Conservation (phyloP, 2,113 vertebrate species). For the Cryptotis parvus region DNA sequence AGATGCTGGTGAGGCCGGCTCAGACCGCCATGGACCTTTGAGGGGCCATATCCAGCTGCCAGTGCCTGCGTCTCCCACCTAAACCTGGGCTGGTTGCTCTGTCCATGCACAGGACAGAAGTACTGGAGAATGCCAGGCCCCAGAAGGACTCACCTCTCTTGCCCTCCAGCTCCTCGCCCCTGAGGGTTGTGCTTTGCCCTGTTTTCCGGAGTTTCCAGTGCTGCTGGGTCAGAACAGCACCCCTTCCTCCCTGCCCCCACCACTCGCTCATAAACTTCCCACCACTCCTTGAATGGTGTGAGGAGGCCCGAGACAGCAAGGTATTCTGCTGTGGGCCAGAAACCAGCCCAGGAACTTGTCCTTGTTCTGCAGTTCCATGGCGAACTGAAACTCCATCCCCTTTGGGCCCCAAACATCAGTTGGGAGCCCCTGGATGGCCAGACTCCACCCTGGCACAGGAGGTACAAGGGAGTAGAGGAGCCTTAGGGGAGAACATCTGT, state of each 20-base stretch:
- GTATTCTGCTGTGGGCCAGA: background rate
- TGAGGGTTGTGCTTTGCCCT: background rate
- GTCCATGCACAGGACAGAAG: background rate
- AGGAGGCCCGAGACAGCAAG: too few relatives aligned
- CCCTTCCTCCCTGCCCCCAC: background rate
- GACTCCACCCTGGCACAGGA: background rate
- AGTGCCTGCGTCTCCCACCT: background rate
- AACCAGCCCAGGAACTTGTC: background rate
- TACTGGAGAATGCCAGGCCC: background rate
- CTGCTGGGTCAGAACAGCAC: too few relatives aligned
- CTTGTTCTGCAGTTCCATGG: background rate
- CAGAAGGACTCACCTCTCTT: background rate
- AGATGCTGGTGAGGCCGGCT: background rate
- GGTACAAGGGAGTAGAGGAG: background rate
- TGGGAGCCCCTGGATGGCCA: background rate
- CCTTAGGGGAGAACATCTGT: background rate
- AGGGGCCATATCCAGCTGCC: accelerated
- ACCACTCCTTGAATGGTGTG: too few relatives aligned
- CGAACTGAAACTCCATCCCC: background rate
- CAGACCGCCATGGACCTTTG: accelerated
- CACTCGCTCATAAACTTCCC: too few relatives aligned
- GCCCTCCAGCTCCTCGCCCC: background rate
- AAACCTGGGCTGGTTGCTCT: background rate
- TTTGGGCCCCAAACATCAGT: background rate
- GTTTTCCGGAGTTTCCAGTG: background rate